These are phyloP conservation scores for Puntigrus tetrazona DNA, from an alignment of 2,113 vertebrate species.

Conservation along the genomic window DNA sequence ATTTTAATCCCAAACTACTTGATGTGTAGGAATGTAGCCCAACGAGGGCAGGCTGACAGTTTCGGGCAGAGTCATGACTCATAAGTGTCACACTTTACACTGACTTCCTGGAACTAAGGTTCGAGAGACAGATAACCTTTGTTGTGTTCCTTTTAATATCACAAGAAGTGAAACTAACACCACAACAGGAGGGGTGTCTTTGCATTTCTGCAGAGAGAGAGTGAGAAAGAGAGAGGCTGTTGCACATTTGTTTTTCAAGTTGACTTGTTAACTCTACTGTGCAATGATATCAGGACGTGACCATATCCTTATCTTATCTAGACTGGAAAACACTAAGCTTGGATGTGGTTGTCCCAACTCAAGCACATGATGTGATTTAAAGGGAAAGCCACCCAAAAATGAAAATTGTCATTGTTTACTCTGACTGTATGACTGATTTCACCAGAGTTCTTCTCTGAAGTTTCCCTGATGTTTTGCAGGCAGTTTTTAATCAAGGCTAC, in stretches of 20 bases:
- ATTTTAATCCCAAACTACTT: constrained; percentile 11
- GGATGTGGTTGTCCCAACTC: background rate
- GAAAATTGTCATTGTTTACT: background rate
- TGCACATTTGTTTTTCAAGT: background rate
- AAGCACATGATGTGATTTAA: constrained; percentile 1
- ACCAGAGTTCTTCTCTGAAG: background rate
- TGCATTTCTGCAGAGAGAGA: constrained; percentile 23
- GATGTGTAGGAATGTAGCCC: constrained; percentile 9
- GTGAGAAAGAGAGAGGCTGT: background rate
- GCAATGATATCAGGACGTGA: background rate
- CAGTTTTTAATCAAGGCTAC: background rate
- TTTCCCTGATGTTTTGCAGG: background rate
- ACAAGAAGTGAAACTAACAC: constrained; percentile 35
- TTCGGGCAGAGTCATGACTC: constrained; percentile 16
- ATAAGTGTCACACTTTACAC: background rate
- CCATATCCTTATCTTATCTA: constrained; percentile 23
- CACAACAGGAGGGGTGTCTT: constrained; percentile 17
- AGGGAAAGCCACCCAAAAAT: background rate
- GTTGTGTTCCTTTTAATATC: constrained; percentile 35
- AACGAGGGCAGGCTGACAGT: constrained; percentile 19
- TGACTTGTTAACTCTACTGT: background rate
- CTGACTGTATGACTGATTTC: too few relatives aligned
- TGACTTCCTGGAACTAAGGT: constrained; percentile 29
- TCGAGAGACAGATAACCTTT: constrained; percentile 14
- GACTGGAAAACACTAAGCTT: background rate